Evolutionary conservation across 2,888 invertebrate genomes (phyloP).

Genomic region (Parasteatoda lunata): DNA sequence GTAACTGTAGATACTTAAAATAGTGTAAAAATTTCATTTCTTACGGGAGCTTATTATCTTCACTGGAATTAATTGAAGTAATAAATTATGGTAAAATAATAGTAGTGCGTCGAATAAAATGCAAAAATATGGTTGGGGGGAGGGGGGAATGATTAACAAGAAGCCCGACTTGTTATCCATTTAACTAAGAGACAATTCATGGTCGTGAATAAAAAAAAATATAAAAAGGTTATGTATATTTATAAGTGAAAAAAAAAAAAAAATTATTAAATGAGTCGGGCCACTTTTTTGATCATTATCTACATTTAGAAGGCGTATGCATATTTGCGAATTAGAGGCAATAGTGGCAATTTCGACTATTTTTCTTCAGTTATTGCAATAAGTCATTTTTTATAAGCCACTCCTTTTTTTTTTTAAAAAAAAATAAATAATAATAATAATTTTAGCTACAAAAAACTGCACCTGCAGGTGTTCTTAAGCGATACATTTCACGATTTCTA

Average conservation of each 20-base stretch:
- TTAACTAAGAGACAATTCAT: too few relatives aligned
- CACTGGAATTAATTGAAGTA: too few relatives aligned
- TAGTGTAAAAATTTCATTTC: too few relatives aligned
- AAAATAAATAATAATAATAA: too few relatives aligned
- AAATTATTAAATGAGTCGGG: conserved; percentile 38
- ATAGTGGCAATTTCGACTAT: conserved; percentile 17
- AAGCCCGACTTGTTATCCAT: too few relatives aligned
- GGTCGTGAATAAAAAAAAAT: too few relatives aligned
- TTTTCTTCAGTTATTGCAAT: conserved; percentile 8
- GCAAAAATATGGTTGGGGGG: too few relatives aligned
- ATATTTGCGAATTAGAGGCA: conserved; percentile 23
- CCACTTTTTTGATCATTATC: conserved; percentile 28
- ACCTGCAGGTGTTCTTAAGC: conserved; percentile 51
- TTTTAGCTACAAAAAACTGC: conserved; percentile 19
- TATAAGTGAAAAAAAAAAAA: conserved; percentile 9
- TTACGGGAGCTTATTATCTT: too few relatives aligned
- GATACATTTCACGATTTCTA: conserved; percentile 45
- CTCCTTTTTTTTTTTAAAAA: conserved; percentile 23
- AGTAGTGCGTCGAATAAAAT: too few relatives aligned
- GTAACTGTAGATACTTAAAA: too few relatives aligned
- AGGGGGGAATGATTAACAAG: too few relatives aligned
- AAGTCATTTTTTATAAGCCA: conserved; percentile 24
- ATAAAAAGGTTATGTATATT: conserved; percentile 1
- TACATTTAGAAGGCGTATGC: conserved; percentile 43
- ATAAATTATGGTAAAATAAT: too few relatives aligned